These are phyloP conservation scores for Porphyrio hochstetteri DNA, from an alignment of 2,113 vertebrate species.

Conservation along the genomic window DNA sequence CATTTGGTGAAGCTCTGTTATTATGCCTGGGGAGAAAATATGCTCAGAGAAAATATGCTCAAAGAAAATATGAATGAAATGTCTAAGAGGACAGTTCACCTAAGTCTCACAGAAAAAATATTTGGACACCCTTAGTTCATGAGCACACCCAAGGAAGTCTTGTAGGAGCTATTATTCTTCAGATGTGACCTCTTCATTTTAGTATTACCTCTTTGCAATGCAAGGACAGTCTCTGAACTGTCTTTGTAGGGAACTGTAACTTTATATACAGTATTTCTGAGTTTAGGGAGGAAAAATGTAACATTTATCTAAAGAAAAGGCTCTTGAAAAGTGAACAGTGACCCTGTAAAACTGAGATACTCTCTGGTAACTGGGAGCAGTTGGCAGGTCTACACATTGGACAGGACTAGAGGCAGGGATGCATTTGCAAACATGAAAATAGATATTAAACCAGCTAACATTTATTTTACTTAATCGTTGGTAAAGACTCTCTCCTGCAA, in stretches of 20 bases:
- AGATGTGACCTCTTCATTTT: neutral
- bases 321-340: neutral
- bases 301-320: neutral
- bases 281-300: neutral
- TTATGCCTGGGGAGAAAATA: neutral
- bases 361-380: neutral
- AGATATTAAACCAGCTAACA: slow-evolving; percentile 38
- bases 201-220: neutral
- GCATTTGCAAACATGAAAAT: slow-evolving; percentile 45
- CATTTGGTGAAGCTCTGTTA: neutral
- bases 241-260: neutral
- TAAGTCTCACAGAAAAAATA: neutral
- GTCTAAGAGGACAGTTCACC: neutral
- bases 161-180: neutral
- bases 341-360: neutral
- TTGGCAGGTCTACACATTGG: neutral
- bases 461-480: slow-evolving; percentile 37
- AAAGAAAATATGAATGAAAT: neutral
- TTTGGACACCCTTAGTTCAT: neutral
- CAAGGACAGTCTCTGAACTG: neutral
- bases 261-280: neutral
- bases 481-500: slow-evolving; percentile 48
- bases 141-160: neutral
- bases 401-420: slow-evolving; percentile 21
- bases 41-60: neutral